phyloP scores from a whole-genome alignment of 2,888 invertebrate genomes.

The Lasioglossum vierecki region DNA sequence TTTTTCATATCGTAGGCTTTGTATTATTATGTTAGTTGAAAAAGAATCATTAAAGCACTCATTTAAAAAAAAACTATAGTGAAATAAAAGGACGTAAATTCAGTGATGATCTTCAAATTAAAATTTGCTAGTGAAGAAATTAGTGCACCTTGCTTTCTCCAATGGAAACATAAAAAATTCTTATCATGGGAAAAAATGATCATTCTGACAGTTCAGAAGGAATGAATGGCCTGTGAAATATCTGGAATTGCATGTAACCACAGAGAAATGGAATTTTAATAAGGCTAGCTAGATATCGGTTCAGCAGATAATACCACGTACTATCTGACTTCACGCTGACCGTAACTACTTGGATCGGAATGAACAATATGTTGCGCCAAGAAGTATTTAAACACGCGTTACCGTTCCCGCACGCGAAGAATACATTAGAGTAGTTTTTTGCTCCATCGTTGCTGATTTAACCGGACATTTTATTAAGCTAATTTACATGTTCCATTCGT shows the following conservation, averaged over 20 bases:
- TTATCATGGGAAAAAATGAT: not conserved
- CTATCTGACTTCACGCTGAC: conserved; percentile 8
- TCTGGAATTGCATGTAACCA: not conserved
- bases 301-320: not conserved
- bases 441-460: conserved; percentile 14
- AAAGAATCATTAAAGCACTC: too few relatives aligned
- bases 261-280: conserved; percentile 3
- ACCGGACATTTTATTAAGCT: not conserved
- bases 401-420: conserved; percentile 23
- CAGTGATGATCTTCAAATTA: not conserved
- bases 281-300: not conserved
- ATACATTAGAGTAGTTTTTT: conserved; percentile 25
- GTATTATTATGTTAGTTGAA: too few relatives aligned
- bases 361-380: not conserved
- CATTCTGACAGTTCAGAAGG: not conserved
- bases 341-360: conserved; percentile 21
- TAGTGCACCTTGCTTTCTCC: not conserved
- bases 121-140: not conserved
- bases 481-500: conserved; percentile 24
- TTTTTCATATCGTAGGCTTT: too few relatives aligned
- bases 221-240: not conserved
- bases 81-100: not conserved
- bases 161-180: not conserved
- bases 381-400: conserved; percentile 6
- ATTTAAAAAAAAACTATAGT: not conserved